A percentile compares a stretch with the other conserved stretches of the same genome.
Evolutionary conservation across 2,113 vertebrate genomes (phyloP).

Genomic region (Rhynchomys soricoides): DNA sequence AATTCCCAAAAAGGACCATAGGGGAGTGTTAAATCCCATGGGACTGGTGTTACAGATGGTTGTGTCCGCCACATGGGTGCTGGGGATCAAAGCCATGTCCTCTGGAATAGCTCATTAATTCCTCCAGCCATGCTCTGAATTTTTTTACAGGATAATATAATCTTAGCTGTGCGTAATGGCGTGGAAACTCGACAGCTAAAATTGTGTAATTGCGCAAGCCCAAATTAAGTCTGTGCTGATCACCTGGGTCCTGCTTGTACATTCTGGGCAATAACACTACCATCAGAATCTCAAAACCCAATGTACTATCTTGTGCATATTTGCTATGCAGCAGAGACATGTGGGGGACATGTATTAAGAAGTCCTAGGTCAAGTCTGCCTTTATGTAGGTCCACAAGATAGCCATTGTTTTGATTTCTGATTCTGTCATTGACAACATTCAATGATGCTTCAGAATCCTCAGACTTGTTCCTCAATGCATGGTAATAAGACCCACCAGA

Average conservation of each 20-base stretch:
- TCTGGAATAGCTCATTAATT: neutral
- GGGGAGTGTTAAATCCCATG: too few relatives aligned
- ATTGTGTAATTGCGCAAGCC: neutral
- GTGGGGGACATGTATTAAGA: neutral
- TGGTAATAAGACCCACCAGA: neutral
- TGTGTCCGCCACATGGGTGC: too few relatives aligned
- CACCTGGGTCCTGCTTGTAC: neutral
- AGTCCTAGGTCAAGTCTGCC: neutral
- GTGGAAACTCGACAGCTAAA: slow-evolving; percentile 1
- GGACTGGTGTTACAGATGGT: too few relatives aligned
- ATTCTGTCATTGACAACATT: neutral
- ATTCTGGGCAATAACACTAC: neutral
- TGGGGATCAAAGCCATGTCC: too few relatives aligned
- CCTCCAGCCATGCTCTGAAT: neutral
- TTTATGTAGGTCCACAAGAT: neutral
- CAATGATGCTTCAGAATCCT: neutral
- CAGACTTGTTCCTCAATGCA: neutral
- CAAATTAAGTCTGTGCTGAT: neutral
- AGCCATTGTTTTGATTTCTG: neutral
- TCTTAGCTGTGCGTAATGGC: neutral
- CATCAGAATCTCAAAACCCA: neutral
- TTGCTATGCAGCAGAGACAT: neutral
- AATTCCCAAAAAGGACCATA: too few relatives aligned
- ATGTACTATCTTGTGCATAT: neutral
- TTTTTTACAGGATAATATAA: neutral